Conservation (phyloP, 2,113 vertebrate species). For the Collichthys lucidus region DNA sequence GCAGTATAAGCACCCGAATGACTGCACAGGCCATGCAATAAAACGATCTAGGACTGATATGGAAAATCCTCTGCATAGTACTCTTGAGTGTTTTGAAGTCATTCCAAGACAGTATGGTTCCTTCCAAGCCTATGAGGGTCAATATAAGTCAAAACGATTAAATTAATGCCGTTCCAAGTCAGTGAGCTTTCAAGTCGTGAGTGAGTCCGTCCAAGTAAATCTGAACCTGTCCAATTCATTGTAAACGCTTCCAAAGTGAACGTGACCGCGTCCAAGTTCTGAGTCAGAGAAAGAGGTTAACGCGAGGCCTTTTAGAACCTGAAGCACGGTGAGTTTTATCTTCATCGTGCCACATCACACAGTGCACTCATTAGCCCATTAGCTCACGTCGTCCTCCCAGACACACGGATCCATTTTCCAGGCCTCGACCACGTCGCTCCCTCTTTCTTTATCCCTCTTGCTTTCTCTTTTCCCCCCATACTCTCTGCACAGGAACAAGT, state of each 20-base stretch:
- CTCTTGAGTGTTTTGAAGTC: slow-evolving; percentile 31
- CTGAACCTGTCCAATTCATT: neutral
- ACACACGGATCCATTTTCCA: slow-evolving; percentile 72
- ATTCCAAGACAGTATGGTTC: neutral
- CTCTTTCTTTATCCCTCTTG: slow-evolving; percentile 29
- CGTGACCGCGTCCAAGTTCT: slow-evolving; percentile 20
- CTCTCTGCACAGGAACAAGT: slow-evolving; percentile 61
- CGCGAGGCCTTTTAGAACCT: slow-evolving; percentile 21
- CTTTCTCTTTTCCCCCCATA: slow-evolving; percentile 31
- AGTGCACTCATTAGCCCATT: slow-evolving; percentile 60
- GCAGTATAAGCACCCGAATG: slow-evolving; percentile 1
- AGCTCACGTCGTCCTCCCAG: slow-evolving; percentile 55
- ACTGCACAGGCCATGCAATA: slow-evolving; percentile 6
- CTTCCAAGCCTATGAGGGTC: slow-evolving; percentile 26
- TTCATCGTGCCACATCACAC: slow-evolving; percentile 48
- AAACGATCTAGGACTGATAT: slow-evolving; percentile 34
- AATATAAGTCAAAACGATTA: slow-evolving; percentile 32
- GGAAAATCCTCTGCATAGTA: neutral
- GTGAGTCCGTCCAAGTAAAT: slow-evolving; percentile 34
- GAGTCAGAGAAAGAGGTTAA: slow-evolving; percentile 21
- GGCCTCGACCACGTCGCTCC: slow-evolving; percentile 61
- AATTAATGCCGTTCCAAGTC: slow-evolving; percentile 32
- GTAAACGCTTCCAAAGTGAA: slow-evolving; percentile 14
- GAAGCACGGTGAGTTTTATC: slow-evolving; percentile 25
- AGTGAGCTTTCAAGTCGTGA: slow-evolving; percentile 35